A percentile compares a stretch with the other conserved stretches of the same genome.
phyloP scores from a whole-genome alignment of 2,113 vertebrate species.

The Aldabrachelys gigantea region DNA sequence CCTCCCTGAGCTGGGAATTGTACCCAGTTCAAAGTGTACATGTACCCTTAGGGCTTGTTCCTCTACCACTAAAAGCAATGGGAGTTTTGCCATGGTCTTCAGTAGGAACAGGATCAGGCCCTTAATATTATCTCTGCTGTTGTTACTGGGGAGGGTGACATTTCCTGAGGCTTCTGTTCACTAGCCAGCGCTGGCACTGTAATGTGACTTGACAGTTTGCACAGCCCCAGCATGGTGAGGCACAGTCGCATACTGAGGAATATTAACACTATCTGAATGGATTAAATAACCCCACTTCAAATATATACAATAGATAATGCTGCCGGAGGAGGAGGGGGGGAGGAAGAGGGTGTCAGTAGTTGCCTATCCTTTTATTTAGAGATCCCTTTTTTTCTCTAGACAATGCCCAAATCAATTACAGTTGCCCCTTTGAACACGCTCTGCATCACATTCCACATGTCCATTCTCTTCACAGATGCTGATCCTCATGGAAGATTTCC shows the following conservation, averaged over 20 bases:
- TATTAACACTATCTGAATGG: background rate
- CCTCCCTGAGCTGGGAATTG: background rate
- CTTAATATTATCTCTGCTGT: background rate
- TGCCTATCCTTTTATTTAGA: background rate
- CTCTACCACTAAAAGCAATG: background rate
- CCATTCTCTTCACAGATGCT: background rate
- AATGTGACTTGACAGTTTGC: background rate
- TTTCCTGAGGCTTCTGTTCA: background rate
- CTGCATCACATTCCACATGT: background rate
- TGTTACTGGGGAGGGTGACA: background rate
- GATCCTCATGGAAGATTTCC: background rate
- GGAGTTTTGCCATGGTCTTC: background rate
- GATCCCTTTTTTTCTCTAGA: background rate
- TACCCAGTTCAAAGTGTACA: background rate
- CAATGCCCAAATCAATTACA: background rate
- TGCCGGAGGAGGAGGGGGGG: rapidly evolving
- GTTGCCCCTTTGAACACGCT: background rate
- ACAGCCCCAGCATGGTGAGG: background rate
- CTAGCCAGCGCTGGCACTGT: background rate
- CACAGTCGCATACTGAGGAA: background rate
- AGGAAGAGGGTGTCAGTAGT: background rate
- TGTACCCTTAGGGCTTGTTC: rapidly evolving
- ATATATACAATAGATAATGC: rapidly evolving
- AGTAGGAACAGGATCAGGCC: background rate
- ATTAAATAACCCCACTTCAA: background rate